A percentile compares a stretch with the other conserved stretches of the same genome.
Conservation (phyloP, 2,797 vertebrate genomes). For the Semaprochilodus insignis region DNA sequence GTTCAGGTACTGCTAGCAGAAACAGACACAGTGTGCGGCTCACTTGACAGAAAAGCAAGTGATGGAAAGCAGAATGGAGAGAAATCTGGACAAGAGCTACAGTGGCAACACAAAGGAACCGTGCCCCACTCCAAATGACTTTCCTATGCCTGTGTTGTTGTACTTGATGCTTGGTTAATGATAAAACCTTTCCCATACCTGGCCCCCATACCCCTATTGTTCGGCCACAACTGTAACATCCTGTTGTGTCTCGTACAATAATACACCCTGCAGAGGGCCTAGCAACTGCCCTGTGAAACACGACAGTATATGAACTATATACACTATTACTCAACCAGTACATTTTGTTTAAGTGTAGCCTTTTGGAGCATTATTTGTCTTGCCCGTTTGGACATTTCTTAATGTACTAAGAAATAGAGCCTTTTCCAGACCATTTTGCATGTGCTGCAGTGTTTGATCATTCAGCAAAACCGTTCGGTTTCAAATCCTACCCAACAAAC, state of each 20-base stretch:
- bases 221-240: conserved; percentile 56
- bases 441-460: not conserved
- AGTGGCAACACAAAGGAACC: conserved; percentile 48
- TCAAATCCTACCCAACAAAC: not conserved
- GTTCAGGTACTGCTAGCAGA: conserved; percentile 23
- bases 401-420: not conserved
- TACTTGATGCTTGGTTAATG: conserved; percentile 56
- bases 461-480: not conserved
- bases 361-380: conserved; percentile 31
- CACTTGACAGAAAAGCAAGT: conserved; percentile 32
- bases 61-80: conserved; percentile 34
- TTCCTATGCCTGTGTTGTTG: conserved; percentile 57
- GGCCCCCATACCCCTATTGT: conserved; percentile 59
- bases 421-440: not conserved
- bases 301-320: conserved; percentile 45
- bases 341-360: conserved; percentile 23
- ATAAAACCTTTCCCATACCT: conserved; percentile 61
- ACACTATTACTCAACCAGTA: conserved; percentile 19
- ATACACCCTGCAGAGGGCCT: conserved; percentile 34
- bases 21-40: conserved; percentile 17
- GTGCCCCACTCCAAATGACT: conserved; percentile 47
- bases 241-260: conserved; percentile 55
- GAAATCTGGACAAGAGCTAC: conserved; percentile 21
- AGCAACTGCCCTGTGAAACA: conserved; percentile 38
- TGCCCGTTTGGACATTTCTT: not conserved